Evolutionary conservation across 2,113 vertebrate species (phyloP).

Genomic region (Delphinus delphis): DNA sequence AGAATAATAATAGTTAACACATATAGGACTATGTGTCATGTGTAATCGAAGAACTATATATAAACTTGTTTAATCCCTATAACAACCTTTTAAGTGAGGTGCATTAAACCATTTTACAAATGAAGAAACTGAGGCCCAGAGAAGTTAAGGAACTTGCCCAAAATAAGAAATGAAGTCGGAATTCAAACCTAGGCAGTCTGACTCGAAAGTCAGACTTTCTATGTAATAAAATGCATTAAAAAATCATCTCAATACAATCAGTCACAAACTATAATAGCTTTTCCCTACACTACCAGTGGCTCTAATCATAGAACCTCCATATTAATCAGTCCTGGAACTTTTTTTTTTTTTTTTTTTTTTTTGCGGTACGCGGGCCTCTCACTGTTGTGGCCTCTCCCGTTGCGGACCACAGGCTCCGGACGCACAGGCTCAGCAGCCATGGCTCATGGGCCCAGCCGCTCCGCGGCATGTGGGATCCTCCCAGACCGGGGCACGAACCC

Average conservation of each 20-base stretch:
- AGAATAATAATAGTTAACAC: neutral
- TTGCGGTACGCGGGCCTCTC: too few relatives aligned
- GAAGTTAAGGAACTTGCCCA: neutral
- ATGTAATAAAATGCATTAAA: neutral
- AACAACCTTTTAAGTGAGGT: neutral
- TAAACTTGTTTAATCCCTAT: neutral
- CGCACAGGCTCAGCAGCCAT: too few relatives aligned
- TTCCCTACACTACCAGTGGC: neutral
- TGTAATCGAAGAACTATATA: neutral
- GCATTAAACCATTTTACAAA: neutral
- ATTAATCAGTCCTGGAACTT: neutral
- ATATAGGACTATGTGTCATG: neutral
- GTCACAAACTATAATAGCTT: neutral
- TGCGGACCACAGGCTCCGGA: too few relatives aligned
- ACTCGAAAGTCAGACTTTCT: neutral
- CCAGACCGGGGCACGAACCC: too few relatives aligned
- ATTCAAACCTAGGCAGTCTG: neutral
- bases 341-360: neutral
- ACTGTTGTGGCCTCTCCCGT: too few relatives aligned
- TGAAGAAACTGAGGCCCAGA: neutral
- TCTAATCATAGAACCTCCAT: neutral
- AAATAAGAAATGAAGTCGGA: neutral
- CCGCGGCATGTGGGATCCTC: too few relatives aligned
- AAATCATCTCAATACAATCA: neutral
- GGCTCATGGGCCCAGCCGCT: too few relatives aligned